A percentile compares a stretch with the other conserved stretches of the same genome.
phyloP scores from a whole-genome alignment of 2,888 invertebrate genomes.

The Chloromyia formosa region DNA sequence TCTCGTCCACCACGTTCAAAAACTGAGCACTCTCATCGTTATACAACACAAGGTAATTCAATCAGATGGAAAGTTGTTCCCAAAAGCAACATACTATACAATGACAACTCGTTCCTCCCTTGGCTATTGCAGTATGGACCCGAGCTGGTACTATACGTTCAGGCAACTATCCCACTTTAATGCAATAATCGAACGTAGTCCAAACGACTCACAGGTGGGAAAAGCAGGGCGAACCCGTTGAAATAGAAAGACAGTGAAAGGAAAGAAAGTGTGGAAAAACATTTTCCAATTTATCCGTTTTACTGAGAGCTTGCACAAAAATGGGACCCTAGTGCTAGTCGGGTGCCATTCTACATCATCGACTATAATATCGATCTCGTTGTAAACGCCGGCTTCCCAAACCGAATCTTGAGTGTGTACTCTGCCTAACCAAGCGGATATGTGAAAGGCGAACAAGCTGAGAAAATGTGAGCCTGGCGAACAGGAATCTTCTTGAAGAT shows the following conservation, averaged over 20 bases:
- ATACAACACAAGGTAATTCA: neutral
- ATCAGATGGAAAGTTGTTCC: neutral
- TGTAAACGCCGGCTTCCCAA: no score
- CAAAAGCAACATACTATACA: neutral
- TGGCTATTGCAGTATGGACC: neutral
- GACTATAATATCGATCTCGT: no score
- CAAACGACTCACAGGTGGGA: neutral
- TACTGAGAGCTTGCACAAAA: slow-evolving; percentile 15
- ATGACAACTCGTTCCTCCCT: neutral
- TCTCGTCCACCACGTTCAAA: neutral
- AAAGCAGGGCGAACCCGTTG: neutral
- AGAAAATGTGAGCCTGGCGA: neutral
- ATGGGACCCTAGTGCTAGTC: neutral
- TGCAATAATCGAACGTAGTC: neutral
- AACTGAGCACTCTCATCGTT: neutral
- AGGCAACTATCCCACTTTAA: slow-evolving; percentile 15
- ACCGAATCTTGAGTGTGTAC: neutral
- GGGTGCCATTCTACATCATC: no score
- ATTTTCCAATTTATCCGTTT: neutral
- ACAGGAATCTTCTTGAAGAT: neutral
- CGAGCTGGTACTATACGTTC: neutral
- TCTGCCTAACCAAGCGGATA: neutral
- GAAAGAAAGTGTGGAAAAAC: neutral
- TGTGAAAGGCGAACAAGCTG: neutral
- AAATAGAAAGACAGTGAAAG: neutral